Base-by-base conservation (phyloP, 2,797 vertebrate species). In the Pseudochirops corinnae region DNA sequence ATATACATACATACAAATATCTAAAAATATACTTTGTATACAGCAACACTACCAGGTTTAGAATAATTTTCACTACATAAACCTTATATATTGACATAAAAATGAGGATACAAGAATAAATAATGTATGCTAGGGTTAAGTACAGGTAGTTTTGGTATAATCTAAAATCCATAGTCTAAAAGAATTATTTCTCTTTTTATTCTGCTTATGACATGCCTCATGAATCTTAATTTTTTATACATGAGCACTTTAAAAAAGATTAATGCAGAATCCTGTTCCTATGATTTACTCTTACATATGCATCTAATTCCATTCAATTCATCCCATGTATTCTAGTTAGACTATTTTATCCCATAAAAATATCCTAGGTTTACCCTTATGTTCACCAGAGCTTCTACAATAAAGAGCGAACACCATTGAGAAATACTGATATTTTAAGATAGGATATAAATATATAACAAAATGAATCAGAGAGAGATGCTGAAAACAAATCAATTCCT, bases 21-120 rank as follows among this genome's bases (percentile, higher is more conserved):
- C 2, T 33, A 90, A 55, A 82, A 50, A 94, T 5, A 90, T 90
- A 87, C 24, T 46, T 46, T 24, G 18, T 46, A 10, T 50, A 46
- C 21, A 4, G 11, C 0, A 87, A 50, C 18, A 33, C 0, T 24
- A 91, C 58, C 46, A 58, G n/a, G 26, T 92, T 95, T 92, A 92
- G 95, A 93, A 95, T 95, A 94, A 82, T 87, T 90, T 90, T 93
- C 93, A 93, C 53, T 94, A 82, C 24, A 14, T 39, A 97, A 62
- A 4, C 46, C 57, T 11, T 57, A 97, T 94, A 93, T n/a, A 87
- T 26, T 95, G 55, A 28, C 46, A 92, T 0, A 93, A 94, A 95
- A 94, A 55, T 93, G 1, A 96, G 92, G 0, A 28, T 67, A 46
- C 52, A 94, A 95, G 94, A 94, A 82, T 55, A 96, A 39, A 67